phyloP scores from a whole-genome alignment of 2,797 vertebrate genomes.

The Astyanax mexicanus region DNA sequence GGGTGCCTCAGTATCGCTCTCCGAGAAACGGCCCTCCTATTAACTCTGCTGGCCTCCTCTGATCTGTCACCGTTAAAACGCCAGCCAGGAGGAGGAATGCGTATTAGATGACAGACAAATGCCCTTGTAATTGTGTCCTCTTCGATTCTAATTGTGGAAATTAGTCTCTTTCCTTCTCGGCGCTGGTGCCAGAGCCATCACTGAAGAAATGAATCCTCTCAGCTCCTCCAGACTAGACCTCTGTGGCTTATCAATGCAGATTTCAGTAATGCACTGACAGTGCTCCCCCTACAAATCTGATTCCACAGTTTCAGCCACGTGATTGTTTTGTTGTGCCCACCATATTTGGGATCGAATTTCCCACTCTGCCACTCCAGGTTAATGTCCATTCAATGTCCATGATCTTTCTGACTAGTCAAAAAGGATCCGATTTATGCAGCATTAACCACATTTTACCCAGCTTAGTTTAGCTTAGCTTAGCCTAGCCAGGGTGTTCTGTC shows the following conservation, averaged over 20 bases:
- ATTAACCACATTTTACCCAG: no score
- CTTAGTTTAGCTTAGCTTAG: no score
- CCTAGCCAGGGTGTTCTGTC: no score
- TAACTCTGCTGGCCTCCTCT: constrained; percentile 70
- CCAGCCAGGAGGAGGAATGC: constrained; percentile 73
- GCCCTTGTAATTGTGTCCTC: constrained; percentile 73
- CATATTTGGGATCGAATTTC: no score
- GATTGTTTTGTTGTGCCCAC: no score
- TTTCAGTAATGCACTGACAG: constrained; percentile 11
- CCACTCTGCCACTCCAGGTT: no score
- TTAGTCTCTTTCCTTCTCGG: constrained; percentile 72
- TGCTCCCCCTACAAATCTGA: no score
- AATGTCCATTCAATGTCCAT: no score
- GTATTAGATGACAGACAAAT: constrained; percentile 72
- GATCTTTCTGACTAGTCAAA: no score
- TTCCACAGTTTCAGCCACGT: no score
- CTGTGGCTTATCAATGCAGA: constrained; percentile 30
- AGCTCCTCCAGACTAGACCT: constrained; percentile 25
- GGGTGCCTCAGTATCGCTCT: constrained; percentile 74
- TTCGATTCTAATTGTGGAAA: constrained; percentile 70
- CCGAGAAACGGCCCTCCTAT: constrained; percentile 74
- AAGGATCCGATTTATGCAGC: no score
- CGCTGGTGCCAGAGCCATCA: constrained; percentile 68
- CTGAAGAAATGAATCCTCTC: constrained; percentile 68
- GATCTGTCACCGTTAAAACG: constrained; percentile 73